These are phyloP conservation scores for Lota lota DNA, from an alignment of 2,113 vertebrate species.

Conservation along the genomic window DNA sequence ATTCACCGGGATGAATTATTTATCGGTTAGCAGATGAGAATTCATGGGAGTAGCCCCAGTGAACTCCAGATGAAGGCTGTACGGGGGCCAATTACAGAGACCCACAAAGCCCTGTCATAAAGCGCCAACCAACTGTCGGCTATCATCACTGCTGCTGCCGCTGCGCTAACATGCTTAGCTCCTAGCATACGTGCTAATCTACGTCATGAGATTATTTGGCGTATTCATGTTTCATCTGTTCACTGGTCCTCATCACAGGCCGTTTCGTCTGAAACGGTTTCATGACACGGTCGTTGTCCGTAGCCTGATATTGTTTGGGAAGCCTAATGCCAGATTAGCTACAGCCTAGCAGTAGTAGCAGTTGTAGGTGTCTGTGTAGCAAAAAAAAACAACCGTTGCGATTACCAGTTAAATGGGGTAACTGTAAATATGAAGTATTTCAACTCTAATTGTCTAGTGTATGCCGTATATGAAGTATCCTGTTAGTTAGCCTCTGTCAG, in stretches of 20 bases:
- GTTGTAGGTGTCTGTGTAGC: too few species aligned
- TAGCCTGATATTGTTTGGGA: too few species aligned
- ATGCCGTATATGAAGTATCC: too few species aligned
- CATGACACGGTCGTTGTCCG: too few species aligned
- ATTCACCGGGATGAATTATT: slow-evolving; percentile 45
- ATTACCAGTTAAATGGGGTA: too few species aligned
- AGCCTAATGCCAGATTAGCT: too few species aligned
- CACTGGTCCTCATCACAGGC: slow-evolving; percentile 35
- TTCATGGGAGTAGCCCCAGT: slow-evolving; percentile 46
- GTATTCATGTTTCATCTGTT: slow-evolving; percentile 57
- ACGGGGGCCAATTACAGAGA: slow-evolving; percentile 14
- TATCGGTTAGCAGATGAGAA: slow-evolving; percentile 40
- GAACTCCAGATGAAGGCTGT: slow-evolving; percentile 33
- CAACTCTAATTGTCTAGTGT: too few species aligned
- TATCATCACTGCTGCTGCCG: slow-evolving; percentile 31
- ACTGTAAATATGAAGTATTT: too few species aligned
- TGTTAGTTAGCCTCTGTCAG: too few species aligned
- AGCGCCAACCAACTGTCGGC: slow-evolving; percentile 28
- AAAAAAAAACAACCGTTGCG: too few species aligned
- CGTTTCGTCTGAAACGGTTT: too few species aligned
- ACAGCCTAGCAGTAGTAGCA: too few species aligned
- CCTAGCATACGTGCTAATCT: slow-evolving; percentile 48
- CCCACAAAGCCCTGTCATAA: slow-evolving; percentile 31
- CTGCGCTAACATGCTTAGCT: slow-evolving; percentile 32
- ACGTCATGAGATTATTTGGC: slow-evolving; percentile 35